Percentiles rank a stretch among this genome's conserved stretches.
Conservation (phyloP, 2,113 vertebrate genomes). For the Morone chrysops region DNA sequence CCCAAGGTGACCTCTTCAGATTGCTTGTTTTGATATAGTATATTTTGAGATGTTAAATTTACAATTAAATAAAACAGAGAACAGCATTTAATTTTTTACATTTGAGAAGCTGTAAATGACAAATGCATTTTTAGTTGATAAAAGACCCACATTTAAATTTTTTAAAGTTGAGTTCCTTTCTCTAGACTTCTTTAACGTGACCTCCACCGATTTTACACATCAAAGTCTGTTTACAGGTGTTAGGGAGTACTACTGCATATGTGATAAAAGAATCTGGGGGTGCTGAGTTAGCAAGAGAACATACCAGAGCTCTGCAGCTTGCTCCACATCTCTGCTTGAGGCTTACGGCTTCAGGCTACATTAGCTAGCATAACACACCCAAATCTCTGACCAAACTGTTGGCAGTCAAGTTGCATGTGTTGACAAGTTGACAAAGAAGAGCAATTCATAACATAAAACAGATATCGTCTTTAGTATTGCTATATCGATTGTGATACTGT, state of each 20-base stretch:
- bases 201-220: not conserved
- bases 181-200: not conserved
- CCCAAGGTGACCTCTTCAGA: not conserved
- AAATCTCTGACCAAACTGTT: too few species aligned
- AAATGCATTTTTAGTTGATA: not conserved
- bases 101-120: too few species aligned
- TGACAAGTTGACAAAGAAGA: not conserved
- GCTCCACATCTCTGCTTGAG: not conserved
- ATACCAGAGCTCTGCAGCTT: too few species aligned
- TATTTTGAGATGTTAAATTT: not conserved
- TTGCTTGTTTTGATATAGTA: slow-evolving; percentile 7
- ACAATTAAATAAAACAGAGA: not conserved
- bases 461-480: not conserved
- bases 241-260: too few species aligned
- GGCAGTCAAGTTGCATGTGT: not conserved
- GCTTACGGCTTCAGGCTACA: not conserved
- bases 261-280: not conserved
- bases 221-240: not conserved
- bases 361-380: too few species aligned
- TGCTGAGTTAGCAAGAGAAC: not conserved
- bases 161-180: not conserved
- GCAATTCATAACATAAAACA: not conserved
- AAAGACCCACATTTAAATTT: not conserved
- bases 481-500: not conserved
- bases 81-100: not conserved